A percentile compares a stretch with the other conserved stretches of the same genome.
Conservation (phyloP, 92 coral and sea anemone species). For the Micromussa lordhowensis region DNA sequence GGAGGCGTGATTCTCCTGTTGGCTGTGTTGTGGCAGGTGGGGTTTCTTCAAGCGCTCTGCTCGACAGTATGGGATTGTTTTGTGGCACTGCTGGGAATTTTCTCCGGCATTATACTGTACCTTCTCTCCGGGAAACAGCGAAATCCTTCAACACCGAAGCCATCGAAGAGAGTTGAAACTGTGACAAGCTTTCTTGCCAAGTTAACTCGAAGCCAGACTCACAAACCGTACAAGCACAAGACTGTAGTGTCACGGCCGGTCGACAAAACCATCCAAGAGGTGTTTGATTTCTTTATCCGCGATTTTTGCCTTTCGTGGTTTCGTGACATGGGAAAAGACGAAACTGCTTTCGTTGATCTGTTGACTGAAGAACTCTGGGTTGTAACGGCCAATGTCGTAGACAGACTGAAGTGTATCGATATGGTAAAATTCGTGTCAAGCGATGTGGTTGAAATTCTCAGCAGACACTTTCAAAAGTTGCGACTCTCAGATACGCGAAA, state of each 20-base stretch:
- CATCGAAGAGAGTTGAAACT: conserved; percentile 63
- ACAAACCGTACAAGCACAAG: conserved; percentile 84
- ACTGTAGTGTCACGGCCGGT: conserved; percentile 88
- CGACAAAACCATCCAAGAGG: conserved; percentile 93
- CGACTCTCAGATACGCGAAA: conserved; percentile 87
- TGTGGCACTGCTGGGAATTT: conserved; percentile 82
- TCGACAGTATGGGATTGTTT: conserved; percentile 63
- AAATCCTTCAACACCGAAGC: conserved; percentile 77
- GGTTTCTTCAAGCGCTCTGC: conserved; percentile 78
- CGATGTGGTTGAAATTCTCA: conserved; percentile 90
- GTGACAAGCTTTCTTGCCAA: conserved; percentile 82
- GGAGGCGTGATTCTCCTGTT: conserved; percentile 40
- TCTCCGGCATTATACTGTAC: conserved; percentile 78
- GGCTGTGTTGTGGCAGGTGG: conserved; percentile 82
- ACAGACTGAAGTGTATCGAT: conserved; percentile 81
- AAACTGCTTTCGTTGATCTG: conserved; percentile 88
- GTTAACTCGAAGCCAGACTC: conserved; percentile 70
- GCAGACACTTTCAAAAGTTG: conserved; percentile 91
- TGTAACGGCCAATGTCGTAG: conserved; percentile 77
- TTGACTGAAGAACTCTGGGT: conserved; percentile 95
- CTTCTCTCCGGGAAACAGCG: conserved; percentile 87
- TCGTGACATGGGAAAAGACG: conserved; percentile 91
- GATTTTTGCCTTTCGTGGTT: conserved; percentile 99
- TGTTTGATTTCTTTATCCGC: conserved; percentile 91
- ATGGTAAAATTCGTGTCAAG: conserved; percentile 92